Base-by-base conservation (phyloP, 2,888 invertebrate species). In the Diarsia mendica region DNA sequence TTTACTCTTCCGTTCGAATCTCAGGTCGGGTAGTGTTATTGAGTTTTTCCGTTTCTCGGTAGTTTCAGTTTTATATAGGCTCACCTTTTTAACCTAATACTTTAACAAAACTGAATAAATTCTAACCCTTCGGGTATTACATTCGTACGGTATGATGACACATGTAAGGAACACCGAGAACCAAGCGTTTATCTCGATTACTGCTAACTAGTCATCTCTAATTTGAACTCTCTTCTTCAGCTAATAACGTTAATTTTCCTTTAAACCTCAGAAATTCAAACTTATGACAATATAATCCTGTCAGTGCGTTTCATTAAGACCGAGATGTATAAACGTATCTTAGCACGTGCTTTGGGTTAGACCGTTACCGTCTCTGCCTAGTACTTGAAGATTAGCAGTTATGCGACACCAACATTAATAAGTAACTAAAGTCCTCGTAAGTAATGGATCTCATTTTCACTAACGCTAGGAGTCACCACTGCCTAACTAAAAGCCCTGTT, bases 271-370 rank as follows among this genome's bases (percentile, higher is more conserved):
- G 33, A 66, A 66, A 58, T 20, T 48, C 6, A 10, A 28, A 63
- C 46, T 60, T 23, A 48, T 23, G 80, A 49, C 18, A 51, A 67
- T 48, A 58, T 48, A 28, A 60, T n/a, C 49, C 65, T 71, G 64
- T 65, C 55, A 79, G 63, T 39, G 28, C 13, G 44, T 48, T 4
- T n/a, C 5, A 58, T 28, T 58, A 58, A 9, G 15, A 58, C 28
- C 9, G 28, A 28, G 58, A 28, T 18, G 18, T 58, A 28, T 55
- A 55, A 23, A 33, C 18, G 18, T 33, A 33, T 33, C 28, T 33
- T 33, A 60, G 9, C 60, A 58, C 58, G 28, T 58, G 28, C 58
- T 58, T n/a, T 11, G 53, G 4, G n/a, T 53, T 3, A 18, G 18
- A 33, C 58, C 58, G 28, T 58, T 58, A 18, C 28, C 18, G 15